Base-by-base conservation (phyloP, 2,113 vertebrate genomes). In the Formicarius rufipectus region DNA sequence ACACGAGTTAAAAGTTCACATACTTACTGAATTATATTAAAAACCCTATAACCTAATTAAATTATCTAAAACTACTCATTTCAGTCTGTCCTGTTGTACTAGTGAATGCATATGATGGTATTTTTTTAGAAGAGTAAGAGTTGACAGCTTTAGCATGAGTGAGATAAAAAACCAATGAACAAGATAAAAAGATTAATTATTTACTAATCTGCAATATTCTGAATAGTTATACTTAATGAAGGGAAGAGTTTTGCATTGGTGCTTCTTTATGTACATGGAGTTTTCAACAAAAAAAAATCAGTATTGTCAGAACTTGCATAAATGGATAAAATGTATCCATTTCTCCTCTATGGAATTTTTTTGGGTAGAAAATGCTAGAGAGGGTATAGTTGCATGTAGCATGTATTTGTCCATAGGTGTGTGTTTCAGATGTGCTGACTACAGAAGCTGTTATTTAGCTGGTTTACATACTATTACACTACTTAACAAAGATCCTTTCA, bases 1-100 rank as follows among this genome's bases (percentile, higher is more conserved):
- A 98, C 93, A 84, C 90, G 96, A 98, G 97, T 97, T 98, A 98
- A 98, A 98, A 98, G 98, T 98, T 98, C 98, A 98, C 97, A 96
- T 98, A 97, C 97, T 98, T 98, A 97, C 59, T 63, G 93, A 98
- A 98, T 98, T 98, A 97, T 97, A 98, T 98, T 97, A 98, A 94
- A 97, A 98, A 95, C 93, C 90, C 96, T 97, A 95, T 91, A 97
- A 97, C 95, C 97, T 98, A 98, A 98, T 98, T 98, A 97, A 98
- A 98, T 98, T 98, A 98, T 96, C 94, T 93, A 94, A 98, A 98
- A 96, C 95, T 95, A 91, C 95, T 97, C 96, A 97, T 98, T 98
- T 97, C 97, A 96, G 87, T 91, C 35, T 84, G 84, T 93, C 96
- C 89, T 96, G 69, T 97, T 97, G 90, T 89, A 95, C 82, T 84